A percentile compares a stretch with the other conserved stretches of the same genome.
phyloP scores from a whole-genome alignment of 2,888 invertebrate species.

The Luffia ferchaultella region DNA sequence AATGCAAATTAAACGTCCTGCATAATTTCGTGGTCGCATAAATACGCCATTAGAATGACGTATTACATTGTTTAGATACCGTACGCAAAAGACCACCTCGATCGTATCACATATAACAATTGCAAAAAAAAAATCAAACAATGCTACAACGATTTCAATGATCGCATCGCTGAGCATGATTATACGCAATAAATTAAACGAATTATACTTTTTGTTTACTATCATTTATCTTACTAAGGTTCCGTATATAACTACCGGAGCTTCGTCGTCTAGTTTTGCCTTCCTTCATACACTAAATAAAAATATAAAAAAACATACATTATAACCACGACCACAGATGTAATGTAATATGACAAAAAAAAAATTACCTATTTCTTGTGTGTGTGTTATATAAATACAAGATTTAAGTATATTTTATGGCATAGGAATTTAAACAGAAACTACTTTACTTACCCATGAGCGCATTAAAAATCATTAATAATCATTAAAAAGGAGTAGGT shows the following conservation, averaged over 20 bases:
- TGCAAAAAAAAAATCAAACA: background rate
- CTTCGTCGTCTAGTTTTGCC: too few species aligned
- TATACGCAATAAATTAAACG: background rate
- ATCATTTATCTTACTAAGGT: background rate
- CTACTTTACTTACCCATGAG: too few species aligned
- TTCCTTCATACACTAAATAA: background rate
- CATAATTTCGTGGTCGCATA: too few species aligned
- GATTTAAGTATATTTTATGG: too few species aligned
- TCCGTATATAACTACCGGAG: too few species aligned
- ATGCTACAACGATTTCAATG: background rate
- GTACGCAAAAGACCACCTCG: background rate
- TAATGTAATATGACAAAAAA: background rate
- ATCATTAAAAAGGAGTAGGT: too few species aligned
- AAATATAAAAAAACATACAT: background rate
- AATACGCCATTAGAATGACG: background rate
- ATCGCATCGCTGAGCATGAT: background rate
- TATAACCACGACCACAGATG: background rate
- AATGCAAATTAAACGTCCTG: too few species aligned
- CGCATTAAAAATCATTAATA: too few species aligned
- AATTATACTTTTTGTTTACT: background rate
- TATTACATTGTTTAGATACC: background rate
- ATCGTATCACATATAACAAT: background rate
- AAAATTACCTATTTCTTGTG: background rate
- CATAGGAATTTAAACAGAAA: too few species aligned
- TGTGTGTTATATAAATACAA: background rate